Base-by-base conservation (phyloP, 2,113 vertebrate genomes). In the Scolopax mira region DNA sequence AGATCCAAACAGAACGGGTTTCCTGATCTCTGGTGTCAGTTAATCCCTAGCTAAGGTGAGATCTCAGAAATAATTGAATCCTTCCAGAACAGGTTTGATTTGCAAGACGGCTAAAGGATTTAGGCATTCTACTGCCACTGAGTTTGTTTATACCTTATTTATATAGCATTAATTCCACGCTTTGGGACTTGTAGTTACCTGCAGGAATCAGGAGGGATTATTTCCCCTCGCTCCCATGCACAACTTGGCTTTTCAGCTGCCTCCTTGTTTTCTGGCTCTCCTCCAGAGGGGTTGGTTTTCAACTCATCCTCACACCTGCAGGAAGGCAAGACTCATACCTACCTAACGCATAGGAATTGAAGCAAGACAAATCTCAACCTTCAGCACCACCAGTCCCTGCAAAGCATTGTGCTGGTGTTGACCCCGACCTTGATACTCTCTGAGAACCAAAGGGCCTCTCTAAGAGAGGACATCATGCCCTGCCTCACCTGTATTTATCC, bases 111-210 rank as follows among this genome's bases (percentile, higher is more conserved):
- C 70, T 13, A 16, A 78, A 85, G 82, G 93, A 88, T 89, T 90
- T 80, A 51, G 58, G 39, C 52, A 85, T 88, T 80, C 82, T 58
- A 33, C 51, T 88, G 85, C 67, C 75, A 48, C 4, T 39, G 85
- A 64, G 66, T 90, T 93, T 93, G 64, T 90, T 94, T 73, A 95
- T 51, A 92, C 85, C 46, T 77, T 83, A 49, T 85, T 86, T 96
- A 80, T 66, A 8, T 33, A 80, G 60, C 41, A 62, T 46, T 83
- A 95, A 96, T 92, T 67, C 83, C 64, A 35, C 0, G 2, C 41
- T 79, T 77, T 79, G 49, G 51, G 75, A 88, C 18, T 91, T 87
- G 55, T 66, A 58, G 41, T 70, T 73, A 94, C 90, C 88, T 86
- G 75, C 85, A 85, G 90, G 55, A 92, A 73, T 52, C 28, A 37